A percentile compares a stretch with the other conserved stretches of the same genome.
Conservation (phyloP, 2,113 vertebrate genomes). For the Rattus norvegicus region DNA sequence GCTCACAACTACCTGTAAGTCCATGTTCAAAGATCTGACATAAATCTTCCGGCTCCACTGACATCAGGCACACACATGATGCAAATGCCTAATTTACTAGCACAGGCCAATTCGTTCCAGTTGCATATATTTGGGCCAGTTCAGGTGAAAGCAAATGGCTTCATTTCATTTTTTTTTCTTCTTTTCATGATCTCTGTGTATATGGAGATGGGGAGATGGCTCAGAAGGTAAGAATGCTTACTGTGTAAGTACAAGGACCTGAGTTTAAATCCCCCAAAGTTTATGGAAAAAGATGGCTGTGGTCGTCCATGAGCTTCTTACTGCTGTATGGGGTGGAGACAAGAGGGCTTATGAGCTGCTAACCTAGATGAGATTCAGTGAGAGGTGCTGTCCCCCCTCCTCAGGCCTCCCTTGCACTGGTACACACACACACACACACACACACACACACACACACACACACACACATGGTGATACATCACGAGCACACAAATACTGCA, state of each 20-base stretch:
- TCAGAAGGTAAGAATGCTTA: neutral
- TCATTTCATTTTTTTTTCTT: conserved; percentile 10
- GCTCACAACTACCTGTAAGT: neutral
- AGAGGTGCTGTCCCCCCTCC: neutral
- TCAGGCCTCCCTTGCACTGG: neutral
- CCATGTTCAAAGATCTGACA: neutral
- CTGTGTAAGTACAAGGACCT: neutral
- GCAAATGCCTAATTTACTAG: neutral
- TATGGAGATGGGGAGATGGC: neutral
- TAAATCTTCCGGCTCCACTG: neutral
- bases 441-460: neutral
- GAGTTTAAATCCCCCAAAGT: neutral
- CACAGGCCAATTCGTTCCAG: neutral
- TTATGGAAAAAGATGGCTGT: neutral
- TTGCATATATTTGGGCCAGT: neutral
- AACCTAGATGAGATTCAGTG: neutral
- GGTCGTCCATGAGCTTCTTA: neutral
- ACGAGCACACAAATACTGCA: neutral
- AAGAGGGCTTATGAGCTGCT: neutral
- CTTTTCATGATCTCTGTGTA: neutral
- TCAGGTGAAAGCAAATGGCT: neutral
- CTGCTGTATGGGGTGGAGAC: neutral
- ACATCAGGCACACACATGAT: neutral
- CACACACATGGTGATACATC: neutral
- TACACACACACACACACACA: neutral